phyloP scores from a whole-genome alignment of 2,113 vertebrate species.

The Alligator sinensis region DNA sequence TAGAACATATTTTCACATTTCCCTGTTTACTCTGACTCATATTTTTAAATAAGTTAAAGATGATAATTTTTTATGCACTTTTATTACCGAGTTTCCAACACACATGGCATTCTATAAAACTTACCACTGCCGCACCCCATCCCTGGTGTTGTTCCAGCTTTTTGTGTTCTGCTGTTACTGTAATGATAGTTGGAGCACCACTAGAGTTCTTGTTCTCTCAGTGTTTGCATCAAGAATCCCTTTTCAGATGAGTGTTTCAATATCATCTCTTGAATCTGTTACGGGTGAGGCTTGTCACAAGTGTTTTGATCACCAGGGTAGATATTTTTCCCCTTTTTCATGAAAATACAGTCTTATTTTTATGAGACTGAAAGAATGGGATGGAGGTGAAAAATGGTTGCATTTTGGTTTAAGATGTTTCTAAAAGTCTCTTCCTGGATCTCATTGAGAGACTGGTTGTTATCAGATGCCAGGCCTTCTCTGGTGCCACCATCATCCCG shows the following conservation, averaged over 20 bases:
- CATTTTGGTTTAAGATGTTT: constrained; percentile 28
- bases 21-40: constrained; percentile 73
- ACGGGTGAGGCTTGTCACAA: background rate
- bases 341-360: background rate
- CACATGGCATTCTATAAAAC: constrained; percentile 67
- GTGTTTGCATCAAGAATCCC: background rate
- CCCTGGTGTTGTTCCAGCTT: constrained; percentile 33
- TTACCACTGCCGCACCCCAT: background rate
- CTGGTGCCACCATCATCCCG: background rate
- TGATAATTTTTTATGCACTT: constrained; percentile 64
- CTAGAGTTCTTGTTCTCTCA: background rate
- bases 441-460: constrained; percentile 18
- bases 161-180: background rate
- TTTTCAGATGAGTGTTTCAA: background rate
- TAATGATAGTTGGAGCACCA: background rate
- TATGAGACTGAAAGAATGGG: constrained; percentile 11
- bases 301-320: background rate
- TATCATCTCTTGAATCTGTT: background rate
- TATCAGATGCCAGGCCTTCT: constrained; percentile 28
- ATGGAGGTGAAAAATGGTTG: background rate
- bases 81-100: constrained; percentile 72
- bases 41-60: constrained; percentile 69
- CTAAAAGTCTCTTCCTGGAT: constrained; percentile 28
- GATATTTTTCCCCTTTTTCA: background rate
- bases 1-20: constrained; percentile 68